phyloP scores from a whole-genome alignment of 2,888 invertebrate genomes.

The Hipparchia sbordonii region DNA sequence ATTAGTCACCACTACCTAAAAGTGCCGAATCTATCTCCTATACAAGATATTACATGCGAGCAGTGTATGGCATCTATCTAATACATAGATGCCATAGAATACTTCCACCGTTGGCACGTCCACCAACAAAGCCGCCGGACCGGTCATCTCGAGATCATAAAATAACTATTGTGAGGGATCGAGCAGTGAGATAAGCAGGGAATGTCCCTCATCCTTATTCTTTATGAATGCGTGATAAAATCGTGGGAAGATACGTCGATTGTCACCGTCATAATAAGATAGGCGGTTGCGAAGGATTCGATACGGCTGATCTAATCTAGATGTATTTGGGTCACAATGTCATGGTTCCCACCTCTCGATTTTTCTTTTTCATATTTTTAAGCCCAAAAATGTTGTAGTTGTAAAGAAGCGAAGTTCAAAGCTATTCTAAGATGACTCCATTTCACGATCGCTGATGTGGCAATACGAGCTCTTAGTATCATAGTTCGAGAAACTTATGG shows the following conservation, averaged over 20 bases:
- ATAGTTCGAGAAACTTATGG: too few relatives aligned
- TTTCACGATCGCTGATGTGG: too few relatives aligned
- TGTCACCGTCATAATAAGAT: slow-evolving; percentile 2
- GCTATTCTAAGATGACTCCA: too few relatives aligned
- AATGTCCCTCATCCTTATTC: slow-evolving; percentile 2
- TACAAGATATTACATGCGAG: too few relatives aligned
- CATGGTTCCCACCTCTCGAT: too few relatives aligned
- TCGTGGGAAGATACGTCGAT: slow-evolving; percentile 4
- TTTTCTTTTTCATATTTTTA: too few relatives aligned
- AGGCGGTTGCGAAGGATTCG: slow-evolving; percentile 7
- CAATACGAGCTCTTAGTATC: too few relatives aligned
- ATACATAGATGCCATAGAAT: background rate
- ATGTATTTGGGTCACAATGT: background rate
- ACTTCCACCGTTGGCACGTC: background rate
- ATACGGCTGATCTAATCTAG: background rate
- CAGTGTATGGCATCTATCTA: background rate
- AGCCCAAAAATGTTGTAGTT: too few relatives aligned
- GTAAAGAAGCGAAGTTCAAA: too few relatives aligned
- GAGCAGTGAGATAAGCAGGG: background rate
- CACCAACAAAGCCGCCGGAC: background rate
- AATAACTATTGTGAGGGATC: slow-evolving; percentile 8
- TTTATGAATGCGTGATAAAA: slow-evolving; percentile 8
- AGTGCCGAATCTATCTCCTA: too few relatives aligned
- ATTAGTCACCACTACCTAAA: too few relatives aligned
- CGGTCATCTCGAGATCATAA: slow-evolving; percentile 3